Conservation (phyloP, 2,113 vertebrate species). For the Actenoides lindsayi region DNA sequence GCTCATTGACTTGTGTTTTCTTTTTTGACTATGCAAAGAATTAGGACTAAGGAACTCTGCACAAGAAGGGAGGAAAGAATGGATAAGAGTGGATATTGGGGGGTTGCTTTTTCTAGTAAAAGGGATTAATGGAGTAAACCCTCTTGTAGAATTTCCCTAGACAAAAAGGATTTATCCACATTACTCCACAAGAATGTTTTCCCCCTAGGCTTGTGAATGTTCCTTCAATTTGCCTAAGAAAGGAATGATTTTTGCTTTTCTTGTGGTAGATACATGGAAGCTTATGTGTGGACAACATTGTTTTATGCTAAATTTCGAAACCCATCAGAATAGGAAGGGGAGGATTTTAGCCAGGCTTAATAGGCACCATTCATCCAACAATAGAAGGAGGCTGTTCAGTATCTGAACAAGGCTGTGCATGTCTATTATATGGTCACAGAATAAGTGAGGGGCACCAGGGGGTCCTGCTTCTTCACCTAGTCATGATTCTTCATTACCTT, state of each 20-base stretch:
- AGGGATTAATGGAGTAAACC: constrained; percentile 10
- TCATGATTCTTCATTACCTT: background rate
- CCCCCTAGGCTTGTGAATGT: background rate
- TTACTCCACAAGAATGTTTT: background rate
- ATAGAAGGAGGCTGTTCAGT: background rate
- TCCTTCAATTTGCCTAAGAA: background rate
- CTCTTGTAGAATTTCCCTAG: background rate
- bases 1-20: background rate
- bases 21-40: background rate
- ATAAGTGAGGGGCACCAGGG: background rate
- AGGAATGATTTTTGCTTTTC: background rate
- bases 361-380: background rate
- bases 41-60: background rate
- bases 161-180: background rate
- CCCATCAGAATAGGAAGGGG: background rate
- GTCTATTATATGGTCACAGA: background rate
- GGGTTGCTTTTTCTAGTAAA: background rate
- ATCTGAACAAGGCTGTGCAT: background rate
- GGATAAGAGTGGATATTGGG: background rate
- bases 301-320: background rate
- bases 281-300: background rate
- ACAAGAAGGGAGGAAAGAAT: background rate
- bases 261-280: background rate
- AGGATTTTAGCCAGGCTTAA: background rate
- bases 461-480: background rate